A percentile compares a stretch with the other conserved stretches of the same genome.
Conservation (phyloP, 2,888 invertebrate genomes). For the Buathra laborator region DNA sequence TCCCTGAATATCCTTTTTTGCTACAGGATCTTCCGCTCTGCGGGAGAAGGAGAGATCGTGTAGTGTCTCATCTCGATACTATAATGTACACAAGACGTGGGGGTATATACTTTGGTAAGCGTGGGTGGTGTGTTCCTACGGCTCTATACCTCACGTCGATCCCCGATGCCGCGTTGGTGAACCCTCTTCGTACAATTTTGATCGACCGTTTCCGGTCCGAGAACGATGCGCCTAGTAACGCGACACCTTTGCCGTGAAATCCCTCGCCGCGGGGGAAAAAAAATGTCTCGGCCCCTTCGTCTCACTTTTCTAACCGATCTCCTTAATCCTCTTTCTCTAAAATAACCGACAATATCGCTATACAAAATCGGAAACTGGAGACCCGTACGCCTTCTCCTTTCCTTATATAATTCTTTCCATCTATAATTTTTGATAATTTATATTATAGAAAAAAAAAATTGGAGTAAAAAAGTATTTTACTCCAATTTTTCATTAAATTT, state of each 20-base stretch:
- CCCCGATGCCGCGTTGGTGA: conserved; percentile 31
- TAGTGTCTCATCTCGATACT: conserved; percentile 10
- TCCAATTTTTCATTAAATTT: too few species aligned
- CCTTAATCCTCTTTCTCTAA: conserved; percentile 35
- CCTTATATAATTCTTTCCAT: background rate
- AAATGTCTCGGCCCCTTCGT: conserved; percentile 12
- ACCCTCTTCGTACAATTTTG: conserved; percentile 61
- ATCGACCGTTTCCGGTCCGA: conserved; percentile 67
- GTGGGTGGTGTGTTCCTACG: conserved; percentile 38
- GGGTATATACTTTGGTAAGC: conserved; percentile 37
- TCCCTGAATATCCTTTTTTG: conserved; percentile 15
- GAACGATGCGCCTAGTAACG: conserved; percentile 49
- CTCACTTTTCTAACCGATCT: conserved; percentile 16
- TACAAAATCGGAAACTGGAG: background rate
- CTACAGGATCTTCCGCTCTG: conserved; percentile 2
- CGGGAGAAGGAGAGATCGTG: conserved; percentile 26
- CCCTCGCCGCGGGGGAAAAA: conserved; percentile 14
- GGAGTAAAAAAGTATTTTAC: too few species aligned
- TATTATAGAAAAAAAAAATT: too few species aligned
- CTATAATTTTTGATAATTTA: too few species aligned
- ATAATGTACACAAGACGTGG: conserved; percentile 13
- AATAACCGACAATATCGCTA: conserved; percentile 20
- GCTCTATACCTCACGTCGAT: conserved; percentile 39
- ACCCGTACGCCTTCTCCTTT: too few species aligned
- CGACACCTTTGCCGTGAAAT: conserved; percentile 59